These are phyloP conservation scores for Agrilus cyanescens DNA, from an alignment of 2,888 invertebrate genomes.

Conservation along the genomic window DNA sequence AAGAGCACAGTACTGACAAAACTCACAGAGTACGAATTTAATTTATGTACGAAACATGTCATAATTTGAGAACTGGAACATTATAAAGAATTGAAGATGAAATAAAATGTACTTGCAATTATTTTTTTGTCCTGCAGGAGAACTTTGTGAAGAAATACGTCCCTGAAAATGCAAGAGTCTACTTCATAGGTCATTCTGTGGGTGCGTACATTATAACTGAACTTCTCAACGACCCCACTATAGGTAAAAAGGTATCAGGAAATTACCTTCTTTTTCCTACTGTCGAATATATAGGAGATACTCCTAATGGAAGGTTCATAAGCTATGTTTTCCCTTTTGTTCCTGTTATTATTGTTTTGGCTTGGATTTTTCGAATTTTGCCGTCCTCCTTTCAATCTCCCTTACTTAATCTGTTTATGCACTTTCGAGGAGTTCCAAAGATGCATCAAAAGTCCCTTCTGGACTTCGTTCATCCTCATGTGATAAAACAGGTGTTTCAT, in stretches of 20 bases:
- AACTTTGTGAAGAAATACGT: slow-evolving; percentile 60
- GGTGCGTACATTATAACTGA: slow-evolving; percentile 74
- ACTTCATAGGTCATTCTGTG: slow-evolving; percentile 81
- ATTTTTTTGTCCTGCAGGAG: slow-evolving; percentile 16
- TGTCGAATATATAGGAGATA: slow-evolving; percentile 65
- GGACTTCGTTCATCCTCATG: slow-evolving; percentile 46
- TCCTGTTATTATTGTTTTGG: slow-evolving; percentile 32
- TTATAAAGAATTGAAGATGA: no score
- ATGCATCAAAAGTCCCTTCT: slow-evolving; percentile 40
- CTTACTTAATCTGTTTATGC: slow-evolving; percentile 45
- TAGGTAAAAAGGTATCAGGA: slow-evolving; percentile 43
- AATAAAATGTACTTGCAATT: background rate
- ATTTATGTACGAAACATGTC: no score
- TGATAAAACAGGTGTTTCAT: slow-evolving; percentile 52
- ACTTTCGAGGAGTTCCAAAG: slow-evolving; percentile 39
- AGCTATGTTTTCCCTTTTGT: slow-evolving; percentile 44
- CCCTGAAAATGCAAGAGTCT: slow-evolving; percentile 54
- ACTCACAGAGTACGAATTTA: no score
- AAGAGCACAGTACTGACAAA: no score
- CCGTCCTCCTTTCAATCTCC: slow-evolving; percentile 41
- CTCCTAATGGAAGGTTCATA: slow-evolving; percentile 57
- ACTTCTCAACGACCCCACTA: slow-evolving; percentile 45
- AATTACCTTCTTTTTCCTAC: slow-evolving; percentile 76
- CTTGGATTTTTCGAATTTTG: slow-evolving; percentile 38
- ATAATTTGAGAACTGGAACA: no score